These are phyloP conservation scores for Falcaria lacertinaria DNA, from an alignment of 2,888 invertebrate genomes.

Conservation along the genomic window DNA sequence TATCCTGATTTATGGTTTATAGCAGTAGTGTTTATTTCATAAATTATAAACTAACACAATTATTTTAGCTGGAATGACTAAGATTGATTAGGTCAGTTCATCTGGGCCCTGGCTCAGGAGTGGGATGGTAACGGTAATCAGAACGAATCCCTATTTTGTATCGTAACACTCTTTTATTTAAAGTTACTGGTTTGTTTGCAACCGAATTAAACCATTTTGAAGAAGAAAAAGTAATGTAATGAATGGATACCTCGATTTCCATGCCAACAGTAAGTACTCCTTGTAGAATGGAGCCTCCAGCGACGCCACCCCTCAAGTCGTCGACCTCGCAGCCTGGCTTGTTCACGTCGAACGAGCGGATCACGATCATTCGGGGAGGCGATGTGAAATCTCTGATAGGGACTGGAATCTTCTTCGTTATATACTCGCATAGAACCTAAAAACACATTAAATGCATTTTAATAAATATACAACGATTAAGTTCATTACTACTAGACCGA, in stretches of 20 bases:
- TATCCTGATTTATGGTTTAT: too few relatives aligned
- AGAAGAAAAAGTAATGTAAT: neutral
- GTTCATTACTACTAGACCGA: too few relatives aligned
- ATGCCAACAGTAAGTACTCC: constrained; percentile 98
- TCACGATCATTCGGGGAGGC: constrained; percentile 96
- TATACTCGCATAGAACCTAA: constrained; percentile 95
- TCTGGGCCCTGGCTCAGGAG: too few relatives aligned
- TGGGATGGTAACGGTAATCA: too few relatives aligned
- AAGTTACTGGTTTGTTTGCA: too few relatives aligned
- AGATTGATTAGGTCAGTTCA: too few relatives aligned
- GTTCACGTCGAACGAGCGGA: constrained; percentile 99
- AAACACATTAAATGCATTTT: constrained; percentile 3
- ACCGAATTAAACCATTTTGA: neutral
- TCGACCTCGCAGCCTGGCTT: constrained; percentile 99
- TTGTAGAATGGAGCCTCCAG: constrained; percentile 97
- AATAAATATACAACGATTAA: neutral
- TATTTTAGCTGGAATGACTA: too few relatives aligned
- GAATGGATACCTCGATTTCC: constrained; percentile 92
- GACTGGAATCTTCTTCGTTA: constrained; percentile 98
- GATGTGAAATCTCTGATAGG: constrained; percentile 97
- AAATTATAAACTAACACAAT: too few relatives aligned
- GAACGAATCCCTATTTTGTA: too few relatives aligned
- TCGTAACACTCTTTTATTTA: too few relatives aligned
- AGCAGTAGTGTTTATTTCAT: too few relatives aligned
- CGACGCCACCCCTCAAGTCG: constrained; percentile 98